Base-by-base conservation (phyloP, 2,888 invertebrate genomes). In the Eupsilia transversa region DNA sequence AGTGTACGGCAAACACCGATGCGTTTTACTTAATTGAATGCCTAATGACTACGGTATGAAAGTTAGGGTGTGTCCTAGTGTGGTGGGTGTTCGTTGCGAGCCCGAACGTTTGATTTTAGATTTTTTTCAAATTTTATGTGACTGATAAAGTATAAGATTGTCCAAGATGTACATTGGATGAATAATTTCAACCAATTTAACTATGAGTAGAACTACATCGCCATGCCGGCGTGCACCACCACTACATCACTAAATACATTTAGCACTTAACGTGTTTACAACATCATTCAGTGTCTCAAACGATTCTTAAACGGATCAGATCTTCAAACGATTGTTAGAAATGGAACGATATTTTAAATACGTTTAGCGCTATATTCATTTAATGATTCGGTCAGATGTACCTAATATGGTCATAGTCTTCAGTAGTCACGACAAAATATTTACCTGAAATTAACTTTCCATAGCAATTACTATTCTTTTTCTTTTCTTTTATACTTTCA, bases 11-110 rank as follows among this genome's bases (percentile, higher is more conserved):
- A 94, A 94, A 94, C 93, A 94, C 73, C 86, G 88, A 91, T 93
- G 93, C 93, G 94, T 93, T 94, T 94, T 92, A 93, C 93, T 93
- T 94, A 94, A 94, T 94, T 94, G 94, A 94, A 94, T 94, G 92
- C 93, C 91, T 94, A 94, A 94, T 94, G 94, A 93, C 90, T 90
- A 76, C 87, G 60, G 79, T 74, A 82, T 85, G 83, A 79, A 43
- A 59, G 63, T 80, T 33, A 87, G 72, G 87, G 86, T 83, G 79
- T 64, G 79, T 77, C 52, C 81, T 80, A 38, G 57, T 74, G 5
- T 49, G 33, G 33, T 54, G 35, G 46, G 14, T 38, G 68, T 38
- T 74, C 49, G 74, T 17, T n/a, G 54, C 43, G 54, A 73, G 20
- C 12, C 10, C 52, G 70, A 72, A 70, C 33, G 14, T 60, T 72